These are phyloP conservation scores for Mormyrops boulengeri DNA, from an alignment of 2,797 vertebrate genomes.

Conservation along the genomic window DNA sequence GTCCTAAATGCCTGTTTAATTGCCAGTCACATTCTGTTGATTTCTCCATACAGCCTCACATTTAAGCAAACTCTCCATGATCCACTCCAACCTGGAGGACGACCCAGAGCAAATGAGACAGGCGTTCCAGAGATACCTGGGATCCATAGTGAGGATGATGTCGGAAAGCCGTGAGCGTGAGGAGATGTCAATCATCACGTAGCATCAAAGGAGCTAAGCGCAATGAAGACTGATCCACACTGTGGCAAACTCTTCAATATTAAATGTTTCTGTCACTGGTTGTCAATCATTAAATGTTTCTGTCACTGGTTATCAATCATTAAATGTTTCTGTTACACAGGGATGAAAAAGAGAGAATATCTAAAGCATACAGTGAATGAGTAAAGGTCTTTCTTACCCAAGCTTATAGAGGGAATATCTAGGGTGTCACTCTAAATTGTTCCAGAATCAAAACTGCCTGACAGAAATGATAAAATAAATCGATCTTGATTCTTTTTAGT, in stretches of 20 bases:
- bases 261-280: not conserved
- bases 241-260: not conserved
- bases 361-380: not conserved
- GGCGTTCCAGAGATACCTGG: conserved; percentile 80
- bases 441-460: not conserved
- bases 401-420: not conserved
- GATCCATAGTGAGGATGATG: conserved; percentile 67
- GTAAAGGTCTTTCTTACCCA: not conserved
- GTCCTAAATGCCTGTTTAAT: not conserved
- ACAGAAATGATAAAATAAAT: not conserved
- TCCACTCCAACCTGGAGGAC: conserved; percentile 89
- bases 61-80: conserved; percentile 70
- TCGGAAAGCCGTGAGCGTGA: conserved; percentile 86
- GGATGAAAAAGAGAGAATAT: not conserved
- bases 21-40: conserved; percentile 1
- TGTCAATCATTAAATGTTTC: not conserved
- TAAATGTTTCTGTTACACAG: not conserved
- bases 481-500: not conserved
- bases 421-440: not conserved
- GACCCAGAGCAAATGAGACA: conserved; percentile 80
- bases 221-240: not conserved
- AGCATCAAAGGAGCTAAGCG: not conserved
- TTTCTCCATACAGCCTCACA: conserved; percentile 63
- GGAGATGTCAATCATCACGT: conserved; percentile 91
- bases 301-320: not conserved